phyloP scores from a whole-genome alignment of 2,797 vertebrate genomes.

The Alosa sapidissima region DNA sequence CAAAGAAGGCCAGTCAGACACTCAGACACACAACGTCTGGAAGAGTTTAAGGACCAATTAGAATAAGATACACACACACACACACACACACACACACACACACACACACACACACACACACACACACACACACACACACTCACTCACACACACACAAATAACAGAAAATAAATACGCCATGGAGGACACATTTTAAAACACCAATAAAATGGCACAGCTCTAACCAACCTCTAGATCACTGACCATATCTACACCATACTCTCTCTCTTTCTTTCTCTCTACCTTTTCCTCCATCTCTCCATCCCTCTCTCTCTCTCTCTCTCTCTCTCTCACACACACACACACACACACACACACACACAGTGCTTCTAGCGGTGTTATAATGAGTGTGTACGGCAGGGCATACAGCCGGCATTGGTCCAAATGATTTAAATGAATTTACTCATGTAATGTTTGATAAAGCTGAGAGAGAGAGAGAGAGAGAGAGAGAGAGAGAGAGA shows the following conservation, averaged over 20 bases:
- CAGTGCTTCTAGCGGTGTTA: slow-evolving; percentile 46
- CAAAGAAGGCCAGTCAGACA: slow-evolving; percentile 39
- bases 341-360: slow-evolving; percentile 1
- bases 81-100: slow-evolving; percentile 20
- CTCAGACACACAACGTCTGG: slow-evolving; percentile 43
- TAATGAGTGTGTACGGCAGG: slow-evolving; percentile 52
- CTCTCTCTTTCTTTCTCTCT: background rate
- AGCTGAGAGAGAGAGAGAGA: slow-evolving; percentile 16
- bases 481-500: slow-evolving; percentile 5
- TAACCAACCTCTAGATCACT: background rate
- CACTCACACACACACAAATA: background rate
- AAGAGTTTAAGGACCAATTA: slow-evolving; percentile 48
- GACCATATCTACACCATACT: background rate
- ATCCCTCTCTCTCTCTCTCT: background rate
- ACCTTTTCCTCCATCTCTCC: background rate
- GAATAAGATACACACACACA: slow-evolving; percentile 25
- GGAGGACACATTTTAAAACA: background rate
- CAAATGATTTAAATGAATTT: slow-evolving; percentile 53
- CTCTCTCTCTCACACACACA: background rate
- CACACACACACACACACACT: slow-evolving; percentile 7
- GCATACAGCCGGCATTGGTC: slow-evolving; percentile 44
- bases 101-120: slow-evolving; percentile 23
- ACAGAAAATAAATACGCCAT: background rate
- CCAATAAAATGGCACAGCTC: background rate
- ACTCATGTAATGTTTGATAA: slow-evolving; percentile 49